These are phyloP conservation scores for Hassar affinis DNA, from an alignment of 2,113 vertebrate genomes.

Conservation along the genomic window DNA sequence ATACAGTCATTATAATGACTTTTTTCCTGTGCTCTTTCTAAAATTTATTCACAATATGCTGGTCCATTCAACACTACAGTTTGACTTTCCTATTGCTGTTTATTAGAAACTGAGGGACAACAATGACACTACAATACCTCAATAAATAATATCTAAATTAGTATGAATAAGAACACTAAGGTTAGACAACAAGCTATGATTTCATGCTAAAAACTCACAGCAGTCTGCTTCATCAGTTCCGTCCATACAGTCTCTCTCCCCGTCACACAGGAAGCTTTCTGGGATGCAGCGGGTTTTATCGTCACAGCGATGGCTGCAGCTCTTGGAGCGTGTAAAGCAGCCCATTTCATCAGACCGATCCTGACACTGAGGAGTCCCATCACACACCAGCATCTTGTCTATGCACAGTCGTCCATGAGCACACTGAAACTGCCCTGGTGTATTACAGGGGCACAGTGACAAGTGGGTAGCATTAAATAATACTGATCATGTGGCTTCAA, in stretches of 20 bases:
- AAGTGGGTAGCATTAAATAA: too few species aligned
- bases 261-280: slow-evolving; percentile 74
- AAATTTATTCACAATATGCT: not conserved
- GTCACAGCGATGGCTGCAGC: slow-evolving; percentile 78
- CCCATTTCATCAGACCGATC: slow-evolving; percentile 80
- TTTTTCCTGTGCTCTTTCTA: not conserved
- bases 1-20: not conserved
- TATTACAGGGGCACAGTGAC: not conserved
- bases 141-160: too few species aligned
- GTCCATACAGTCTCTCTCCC: slow-evolving; percentile 73
- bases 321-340: slow-evolving; percentile 61
- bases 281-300: slow-evolving; percentile 69
- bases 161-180: too few species aligned
- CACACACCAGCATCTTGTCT: slow-evolving; percentile 58
- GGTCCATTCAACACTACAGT: not conserved
- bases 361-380: slow-evolving; percentile 75
- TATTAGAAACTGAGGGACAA: too few species aligned
- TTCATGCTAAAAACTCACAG: slow-evolving; percentile 56
- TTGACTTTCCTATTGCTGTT: not conserved
- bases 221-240: slow-evolving; percentile 74
- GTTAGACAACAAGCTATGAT: too few species aligned
- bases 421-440: slow-evolving; percentile 66
- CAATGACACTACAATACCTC: too few species aligned
- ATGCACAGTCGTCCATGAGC: slow-evolving; percentile 60
- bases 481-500: too few species aligned